Percentiles rank a stretch among this genome's conserved stretches.
Conservation (phyloP, 2,888 invertebrate species). For the Lithosia quadra region DNA sequence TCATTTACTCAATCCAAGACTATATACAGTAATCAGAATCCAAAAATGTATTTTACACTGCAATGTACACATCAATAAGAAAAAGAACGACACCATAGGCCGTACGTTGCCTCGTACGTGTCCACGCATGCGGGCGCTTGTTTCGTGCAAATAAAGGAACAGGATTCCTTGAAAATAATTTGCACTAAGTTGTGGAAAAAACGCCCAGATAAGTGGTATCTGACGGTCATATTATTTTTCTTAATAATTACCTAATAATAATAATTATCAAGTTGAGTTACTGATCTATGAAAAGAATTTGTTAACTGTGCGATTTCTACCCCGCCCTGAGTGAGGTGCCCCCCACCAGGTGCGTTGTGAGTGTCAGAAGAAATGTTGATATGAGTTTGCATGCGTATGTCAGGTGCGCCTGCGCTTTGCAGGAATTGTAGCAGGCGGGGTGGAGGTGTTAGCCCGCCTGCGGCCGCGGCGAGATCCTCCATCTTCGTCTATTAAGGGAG, state of each 20-base stretch:
- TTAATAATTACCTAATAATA: background rate
- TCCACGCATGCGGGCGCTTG: too few species aligned
- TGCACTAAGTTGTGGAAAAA: too few species aligned
- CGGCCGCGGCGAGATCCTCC: constrained; percentile 71
- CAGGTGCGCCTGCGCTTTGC: constrained; percentile 79
- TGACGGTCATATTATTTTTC: too few species aligned
- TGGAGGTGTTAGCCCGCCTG: constrained; percentile 74
- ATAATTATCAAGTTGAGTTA: constrained; percentile 14
- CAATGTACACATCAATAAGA: constrained; percentile 21
- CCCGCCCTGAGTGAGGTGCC: constrained; percentile 25
- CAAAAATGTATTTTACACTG: constrained; percentile 21
- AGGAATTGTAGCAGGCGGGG: constrained; percentile 75
- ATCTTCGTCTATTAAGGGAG: constrained; percentile 74
- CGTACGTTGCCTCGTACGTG: too few species aligned
- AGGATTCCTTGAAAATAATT: too few species aligned
- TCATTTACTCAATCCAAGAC: constrained; percentile 8
- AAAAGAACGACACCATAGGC: constrained; percentile 15
- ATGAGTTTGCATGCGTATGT: constrained; percentile 66
- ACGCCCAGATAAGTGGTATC: too few species aligned
- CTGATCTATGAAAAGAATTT: constrained; percentile 50
- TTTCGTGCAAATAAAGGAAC: too few species aligned
- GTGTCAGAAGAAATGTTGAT: constrained; percentile 76
- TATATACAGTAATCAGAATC: constrained; percentile 23
- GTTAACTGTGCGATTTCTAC: constrained; percentile 50
- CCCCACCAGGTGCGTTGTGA: constrained; percentile 52